A percentile compares a stretch with the other conserved stretches of the same genome.
Evolutionary conservation across 2,113 vertebrate genomes (phyloP).

Genomic region (Anguilla rostrata): DNA sequence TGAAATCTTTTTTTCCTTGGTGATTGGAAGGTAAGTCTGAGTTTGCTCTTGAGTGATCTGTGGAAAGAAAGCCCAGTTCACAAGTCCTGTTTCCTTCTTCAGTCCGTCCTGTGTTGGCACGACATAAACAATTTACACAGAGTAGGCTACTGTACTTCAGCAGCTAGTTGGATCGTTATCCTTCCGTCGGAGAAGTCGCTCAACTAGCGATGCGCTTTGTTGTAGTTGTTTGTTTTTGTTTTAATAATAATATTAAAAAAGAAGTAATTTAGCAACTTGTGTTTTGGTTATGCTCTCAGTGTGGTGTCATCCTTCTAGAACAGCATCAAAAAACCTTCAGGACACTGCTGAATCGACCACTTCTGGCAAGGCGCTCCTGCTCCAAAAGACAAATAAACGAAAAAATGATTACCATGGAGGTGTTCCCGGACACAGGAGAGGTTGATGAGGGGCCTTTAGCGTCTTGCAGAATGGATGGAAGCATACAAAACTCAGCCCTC

Average conservation of each 20-base stretch:
- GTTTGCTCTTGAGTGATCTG: conserved; percentile 74
- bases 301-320: conserved; percentile 79
- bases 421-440: conserved; percentile 84
- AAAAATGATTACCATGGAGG: conserved; percentile 78
- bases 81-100: conserved; percentile 78
- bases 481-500: conserved; percentile 86
- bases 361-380: conserved; percentile 82
- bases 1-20: conserved; percentile 61
- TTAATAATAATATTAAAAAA: conserved; percentile 50
- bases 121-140: conserved; percentile 74
- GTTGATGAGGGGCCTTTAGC: conserved; percentile 81
- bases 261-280: conserved; percentile 69
- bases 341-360: conserved; percentile 81
- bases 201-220: conserved; percentile 42
- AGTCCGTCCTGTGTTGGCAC: conserved; percentile 80
- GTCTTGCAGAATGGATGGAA: conserved; percentile 84
- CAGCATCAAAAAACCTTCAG: conserved; percentile 76
- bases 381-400: conserved; percentile 87
- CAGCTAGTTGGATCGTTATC: conserved; percentile 71
- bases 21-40: conserved; percentile 64
- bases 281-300: conserved; percentile 73
- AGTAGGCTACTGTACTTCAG: conserved; percentile 61
- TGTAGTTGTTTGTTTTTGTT: conserved; percentile 39
- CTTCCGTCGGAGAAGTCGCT: conserved; percentile 46
- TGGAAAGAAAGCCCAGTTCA: conserved; percentile 72